These are phyloP conservation scores for Leptopilina myrica DNA, from an alignment of 2,888 invertebrate genomes.

Conservation along the genomic window DNA sequence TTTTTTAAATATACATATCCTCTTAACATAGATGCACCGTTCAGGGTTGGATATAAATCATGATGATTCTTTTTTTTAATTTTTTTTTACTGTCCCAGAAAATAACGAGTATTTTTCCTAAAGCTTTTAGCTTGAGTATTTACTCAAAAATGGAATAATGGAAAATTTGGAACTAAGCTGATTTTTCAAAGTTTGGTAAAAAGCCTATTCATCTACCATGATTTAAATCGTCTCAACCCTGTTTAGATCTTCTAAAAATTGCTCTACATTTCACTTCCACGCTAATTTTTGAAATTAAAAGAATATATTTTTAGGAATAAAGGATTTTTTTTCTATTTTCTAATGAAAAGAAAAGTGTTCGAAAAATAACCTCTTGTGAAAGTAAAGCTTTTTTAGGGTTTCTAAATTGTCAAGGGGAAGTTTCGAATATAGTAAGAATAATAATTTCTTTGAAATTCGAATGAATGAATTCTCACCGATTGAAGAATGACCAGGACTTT, in stretches of 20 bases:
- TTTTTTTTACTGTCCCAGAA: background rate
- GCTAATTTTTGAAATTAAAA: background rate
- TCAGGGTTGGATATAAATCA: constrained; percentile 27
- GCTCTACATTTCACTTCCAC: constrained; percentile 19
- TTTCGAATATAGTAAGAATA: background rate
- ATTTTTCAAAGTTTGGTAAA: no score
- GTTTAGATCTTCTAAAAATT: constrained; percentile 55
- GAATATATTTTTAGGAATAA: background rate
- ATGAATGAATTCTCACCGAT: constrained; percentile 68
- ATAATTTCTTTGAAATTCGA: background rate
- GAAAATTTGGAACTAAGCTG: no score
- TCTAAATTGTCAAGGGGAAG: background rate
- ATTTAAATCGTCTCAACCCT: constrained; percentile 44
- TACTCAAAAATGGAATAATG: no score
- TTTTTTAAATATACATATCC: background rate
- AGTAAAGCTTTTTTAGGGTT: background rate
- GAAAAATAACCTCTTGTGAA: no score
- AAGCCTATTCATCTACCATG: background rate
- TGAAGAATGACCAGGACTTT: constrained; percentile 56
- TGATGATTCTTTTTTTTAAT: background rate
- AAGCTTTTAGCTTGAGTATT: no score
- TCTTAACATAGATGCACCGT: constrained; percentile 18
- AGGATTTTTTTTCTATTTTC: no score
- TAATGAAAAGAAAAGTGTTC: no score
- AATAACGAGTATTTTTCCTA: no score